Conservation (phyloP, 2,797 vertebrate genomes). For the Poecilia gillii region DNA sequence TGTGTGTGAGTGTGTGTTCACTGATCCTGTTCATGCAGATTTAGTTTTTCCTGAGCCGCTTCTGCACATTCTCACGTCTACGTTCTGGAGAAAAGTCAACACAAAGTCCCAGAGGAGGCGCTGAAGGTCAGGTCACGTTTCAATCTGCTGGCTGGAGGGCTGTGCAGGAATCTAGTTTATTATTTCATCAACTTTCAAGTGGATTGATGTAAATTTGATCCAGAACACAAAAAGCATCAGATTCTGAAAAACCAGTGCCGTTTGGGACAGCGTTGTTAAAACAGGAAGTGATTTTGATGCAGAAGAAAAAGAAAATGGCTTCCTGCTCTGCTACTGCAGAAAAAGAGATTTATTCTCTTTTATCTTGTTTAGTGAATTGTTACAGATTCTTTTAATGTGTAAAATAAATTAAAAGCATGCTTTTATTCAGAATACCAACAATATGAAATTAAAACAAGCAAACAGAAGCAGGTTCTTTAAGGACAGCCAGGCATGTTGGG, state of each 20-base stretch:
- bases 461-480: not conserved
- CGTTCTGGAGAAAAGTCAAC: slow-evolving; percentile 92
- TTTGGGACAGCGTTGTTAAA: not conserved
- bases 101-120: slow-evolving; percentile 95
- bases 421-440: not conserved
- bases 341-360: not conserved
- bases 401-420: not conserved
- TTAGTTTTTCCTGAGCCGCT: slow-evolving; percentile 67
- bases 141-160: not conserved
- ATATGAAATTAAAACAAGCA: not conserved
- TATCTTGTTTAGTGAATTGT: not conserved
- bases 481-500: not conserved
- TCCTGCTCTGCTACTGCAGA: not conserved
- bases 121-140: slow-evolving; percentile 84
- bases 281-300: not conserved
- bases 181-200: not conserved
- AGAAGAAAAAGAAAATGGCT: not conserved
- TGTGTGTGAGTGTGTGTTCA: not conserved
- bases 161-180: not conserved
- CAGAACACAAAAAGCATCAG: not conserved
- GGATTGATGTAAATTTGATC: not conserved
- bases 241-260: not conserved
- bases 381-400: not conserved
- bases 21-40: not conserved
- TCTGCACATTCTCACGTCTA: slow-evolving; percentile 92